Base-by-base conservation (phyloP, 2,797 vertebrate species). In the Jordanella pulchra region DNA sequence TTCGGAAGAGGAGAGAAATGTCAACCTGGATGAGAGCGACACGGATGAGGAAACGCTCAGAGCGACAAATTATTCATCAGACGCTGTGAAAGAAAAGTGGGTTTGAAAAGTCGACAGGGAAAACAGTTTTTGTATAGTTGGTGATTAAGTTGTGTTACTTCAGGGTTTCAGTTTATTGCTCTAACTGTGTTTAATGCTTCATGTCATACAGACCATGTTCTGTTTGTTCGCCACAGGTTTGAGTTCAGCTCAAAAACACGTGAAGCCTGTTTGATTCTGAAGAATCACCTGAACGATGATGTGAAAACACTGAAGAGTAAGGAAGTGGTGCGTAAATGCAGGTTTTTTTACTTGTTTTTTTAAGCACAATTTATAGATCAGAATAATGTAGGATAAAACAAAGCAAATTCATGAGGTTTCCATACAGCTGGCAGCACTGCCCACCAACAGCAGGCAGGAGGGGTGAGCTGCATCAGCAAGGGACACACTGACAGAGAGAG, bases 191-290 rank as follows among this genome's bases (percentile, higher is more conserved):
- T 35, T 13, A 39, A 15, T 9, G 58, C 12, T n/a, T 42, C 35
- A n/a, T 25, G 53, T 54, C 53, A 14, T 5, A 4, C 0, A 75
- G 6, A 45, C n/a, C 11, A 28, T 17, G 15, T 32, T 47, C 54
- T 75, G 32, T 30, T 18, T 67, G 30, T 86, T 65, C 75, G 64
- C 78, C 50, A 1, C 90, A 99, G 97, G 92, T 98, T 96, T 44
- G 96, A 97, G 88, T 89, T 99, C 85, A 97, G 95, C 88, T 93
- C 94, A 39, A 95, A 96, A 84, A 96, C 98, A 95, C 94, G 95
- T n/a, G 96, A 98, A 76, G 97, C 97, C n/a, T 98, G 97, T 65
- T 92, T 96, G 3, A 95, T 95, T 64, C 86, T 99, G 87, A 95
- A 95, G 89, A 95, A 93, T 71, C 94, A 98, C 86, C 93, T 99